Evolutionary conservation across 2,113 vertebrate species (phyloP), one percentile per base, ranked within the genome.

Genomic region (Oostethus manadensis): DNA sequence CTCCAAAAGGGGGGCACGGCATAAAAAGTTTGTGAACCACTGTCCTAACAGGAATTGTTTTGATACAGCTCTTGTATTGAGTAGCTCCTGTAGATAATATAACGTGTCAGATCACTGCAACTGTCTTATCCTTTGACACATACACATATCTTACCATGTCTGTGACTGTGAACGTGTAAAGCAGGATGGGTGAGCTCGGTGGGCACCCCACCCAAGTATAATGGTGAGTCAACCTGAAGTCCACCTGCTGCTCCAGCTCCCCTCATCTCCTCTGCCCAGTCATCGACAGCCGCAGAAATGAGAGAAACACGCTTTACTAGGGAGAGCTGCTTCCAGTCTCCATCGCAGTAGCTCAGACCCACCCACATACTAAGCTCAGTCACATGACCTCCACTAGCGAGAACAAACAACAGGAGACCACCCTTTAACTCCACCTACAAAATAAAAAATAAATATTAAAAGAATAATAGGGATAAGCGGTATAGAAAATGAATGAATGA

Each of bases 121-220:
- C 17, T 45, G 40, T 6, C 40, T n/a, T 9, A 22, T 26, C 9
- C 21, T 44, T 57, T 26, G n/a, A 8, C 22, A 4, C 1, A 6
- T 38, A 61, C 10, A 44, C 4, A 51, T 20, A 71, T 71, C 72
- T 82, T 64, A 97, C 94, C 93, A 67, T 92, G 91, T 54, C 90
- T 87, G 62, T 92, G 82, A 53, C 81, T 89, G 77, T 82, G 66
- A 0, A 81, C 78, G 71, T 71, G 69, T 43, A 89, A 88, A 20
- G 81, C 70, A 33, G 61, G 80, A 23, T 86, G 88, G 17, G 4
- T 10, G 29, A 95, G 78, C n/a, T 83, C 71, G 2, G 16, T 26
- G 17, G 93, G 93, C 38, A 92, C 75, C 3, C 94, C 94, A 38
- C 94, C 94, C 43, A 97, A 0, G 0, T 93, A 97, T 44, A 96